These are phyloP conservation scores for Characodon lateralis DNA, from an alignment of 2,797 vertebrate species.

Conservation along the genomic window DNA sequence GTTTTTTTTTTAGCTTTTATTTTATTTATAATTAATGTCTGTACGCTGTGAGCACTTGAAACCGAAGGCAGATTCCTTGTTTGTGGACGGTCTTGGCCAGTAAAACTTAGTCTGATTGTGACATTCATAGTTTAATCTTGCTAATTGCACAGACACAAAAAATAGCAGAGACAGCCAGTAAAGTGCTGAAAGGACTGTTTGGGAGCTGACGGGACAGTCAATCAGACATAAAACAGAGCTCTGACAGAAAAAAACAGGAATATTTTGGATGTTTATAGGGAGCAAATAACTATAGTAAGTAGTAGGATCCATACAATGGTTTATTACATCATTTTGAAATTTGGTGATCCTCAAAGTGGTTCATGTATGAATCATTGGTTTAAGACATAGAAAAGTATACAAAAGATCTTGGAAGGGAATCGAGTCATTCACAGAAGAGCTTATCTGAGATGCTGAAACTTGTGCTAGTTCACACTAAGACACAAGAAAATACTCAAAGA, in stretches of 20 bases:
- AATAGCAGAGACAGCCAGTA: constrained; percentile 7
- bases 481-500: constrained; percentile 75
- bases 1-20: too few relatives aligned
- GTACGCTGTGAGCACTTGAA: too few relatives aligned
- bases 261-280: constrained; percentile 19
- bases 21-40: too few relatives aligned
- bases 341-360: constrained; percentile 44
- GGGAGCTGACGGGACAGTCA: not conserved
- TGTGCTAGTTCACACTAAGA: constrained; percentile 73
- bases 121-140: constrained; percentile 25
- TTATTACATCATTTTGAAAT: constrained; percentile 46
- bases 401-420: constrained; percentile 54
- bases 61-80: too few relatives aligned
- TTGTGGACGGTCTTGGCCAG: too few relatives aligned
- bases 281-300: constrained; percentile 23
- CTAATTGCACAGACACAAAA: constrained; percentile 26
- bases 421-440: constrained; percentile 55
- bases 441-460: constrained; percentile 51
- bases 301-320: constrained; percentile 15
- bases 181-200: not conserved
- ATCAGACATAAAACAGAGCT: constrained; percentile 14
- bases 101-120: too few relatives aligned
- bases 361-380: constrained; percentile 58
- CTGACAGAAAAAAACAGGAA: constrained; percentile 9
- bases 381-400: constrained; percentile 54